phyloP scores from a whole-genome alignment of 2,113 vertebrate genomes.

The Leiothrix lutea region DNA sequence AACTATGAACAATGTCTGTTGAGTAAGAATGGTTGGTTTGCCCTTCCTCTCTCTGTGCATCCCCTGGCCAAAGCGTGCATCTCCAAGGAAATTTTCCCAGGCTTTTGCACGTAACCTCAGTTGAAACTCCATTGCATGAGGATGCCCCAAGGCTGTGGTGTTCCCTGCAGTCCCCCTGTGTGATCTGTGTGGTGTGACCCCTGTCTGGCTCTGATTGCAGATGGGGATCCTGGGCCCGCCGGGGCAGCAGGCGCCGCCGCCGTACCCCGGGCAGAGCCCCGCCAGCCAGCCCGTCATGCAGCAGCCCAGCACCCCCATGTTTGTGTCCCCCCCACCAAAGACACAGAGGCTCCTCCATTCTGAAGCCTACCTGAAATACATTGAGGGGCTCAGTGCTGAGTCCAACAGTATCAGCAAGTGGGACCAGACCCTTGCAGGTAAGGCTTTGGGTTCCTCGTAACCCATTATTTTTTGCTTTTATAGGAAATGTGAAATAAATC shows the following conservation, averaged over 20 bases:
- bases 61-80: not conserved
- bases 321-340: slow-evolving; percentile 94
- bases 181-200: not conserved
- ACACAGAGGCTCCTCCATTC: slow-evolving; percentile 95
- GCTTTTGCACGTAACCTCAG: not conserved
- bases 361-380: slow-evolving; percentile 96
- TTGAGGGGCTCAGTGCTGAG: slow-evolving; percentile 94
- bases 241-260: slow-evolving; percentile 89
- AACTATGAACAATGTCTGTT: not conserved
- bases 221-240: slow-evolving; percentile 79
- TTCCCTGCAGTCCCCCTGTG: not conserved
- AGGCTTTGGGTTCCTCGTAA: not conserved
- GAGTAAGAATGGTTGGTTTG: not conserved
- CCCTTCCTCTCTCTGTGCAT: not conserved
- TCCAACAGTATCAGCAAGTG: slow-evolving; percentile 94
- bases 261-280: slow-evolving; percentile 88
- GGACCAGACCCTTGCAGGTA: slow-evolving; percentile 96
- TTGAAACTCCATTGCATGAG: not conserved
- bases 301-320: slow-evolving; percentile 94
- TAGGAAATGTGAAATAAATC: not conserved
- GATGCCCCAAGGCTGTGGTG: not conserved
- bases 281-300: slow-evolving; percentile 83
- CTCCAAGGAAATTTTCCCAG: not conserved
- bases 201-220: slow-evolving; percentile 51
- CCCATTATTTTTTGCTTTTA: not conserved